Evolutionary conservation across 2,888 invertebrate species (phyloP).

Genomic region (Oscheius onirici): DNA sequence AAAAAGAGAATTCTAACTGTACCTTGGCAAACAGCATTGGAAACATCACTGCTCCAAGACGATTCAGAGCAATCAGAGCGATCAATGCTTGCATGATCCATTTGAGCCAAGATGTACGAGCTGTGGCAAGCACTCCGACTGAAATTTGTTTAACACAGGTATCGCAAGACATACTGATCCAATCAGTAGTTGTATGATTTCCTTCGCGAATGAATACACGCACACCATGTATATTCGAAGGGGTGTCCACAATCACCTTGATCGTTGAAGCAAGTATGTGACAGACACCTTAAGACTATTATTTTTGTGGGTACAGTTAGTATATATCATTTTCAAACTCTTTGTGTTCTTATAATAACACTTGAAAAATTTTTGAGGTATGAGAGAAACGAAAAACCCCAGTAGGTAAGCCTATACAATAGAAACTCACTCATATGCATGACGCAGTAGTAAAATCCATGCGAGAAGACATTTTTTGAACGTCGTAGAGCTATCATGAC

Average conservation of each 20-base stretch:
- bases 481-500: background rate
- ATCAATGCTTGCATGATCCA: conserved; percentile 7
- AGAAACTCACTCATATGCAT: conserved; percentile 18
- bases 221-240: background rate
- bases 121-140: background rate
- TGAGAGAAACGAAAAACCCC: too few relatives aligned
- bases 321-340: too few relatives aligned
- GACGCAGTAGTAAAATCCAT: conserved; percentile 2
- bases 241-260: background rate
- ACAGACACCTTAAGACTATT: conserved; percentile 1
- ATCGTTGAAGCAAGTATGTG: background rate
- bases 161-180: background rate
- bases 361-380: too few relatives aligned
- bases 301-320: too few relatives aligned
- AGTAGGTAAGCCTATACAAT: too few relatives aligned
- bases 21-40: conserved; percentile 1
- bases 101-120: background rate
- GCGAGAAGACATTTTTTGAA: background rate
- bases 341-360: too few relatives aligned
- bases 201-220: background rate
- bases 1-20: background rate
- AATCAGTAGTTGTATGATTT: background rate
- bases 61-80: conserved; percentile 4
- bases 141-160: background rate
- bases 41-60: background rate